Percentiles rank a stretch among this genome's conserved stretches.
Conservation (phyloP, 1,140 invertebrate species). For the Galleria mellonella region DNA sequence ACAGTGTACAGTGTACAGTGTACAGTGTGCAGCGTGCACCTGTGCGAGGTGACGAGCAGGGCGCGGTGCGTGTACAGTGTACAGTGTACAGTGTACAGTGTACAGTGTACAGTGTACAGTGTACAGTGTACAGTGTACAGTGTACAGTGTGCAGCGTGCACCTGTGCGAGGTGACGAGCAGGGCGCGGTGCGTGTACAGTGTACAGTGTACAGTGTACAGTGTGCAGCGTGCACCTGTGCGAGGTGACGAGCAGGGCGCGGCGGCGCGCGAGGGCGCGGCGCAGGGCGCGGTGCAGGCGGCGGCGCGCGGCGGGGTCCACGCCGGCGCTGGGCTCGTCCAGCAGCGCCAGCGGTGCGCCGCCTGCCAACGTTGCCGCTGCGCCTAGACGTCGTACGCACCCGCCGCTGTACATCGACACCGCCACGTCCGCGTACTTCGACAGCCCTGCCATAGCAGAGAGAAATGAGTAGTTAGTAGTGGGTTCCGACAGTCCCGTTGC, state of each 20-base stretch:
- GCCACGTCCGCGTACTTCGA: constrained; percentile 20
- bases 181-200: neutral
- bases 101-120: too few relatives aligned
- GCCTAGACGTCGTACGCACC: constrained; percentile 87
- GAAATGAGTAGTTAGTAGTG: too few relatives aligned
- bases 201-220: neutral
- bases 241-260: constrained; percentile 69
- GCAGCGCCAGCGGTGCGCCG: constrained; percentile 69
- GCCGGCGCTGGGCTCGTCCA: constrained; percentile 85
- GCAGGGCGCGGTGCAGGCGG: constrained; percentile 50
- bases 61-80: neutral
- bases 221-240: constrained; percentile 53
- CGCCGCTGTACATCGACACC: constrained; percentile 74
- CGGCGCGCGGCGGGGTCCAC: constrained; percentile 82
- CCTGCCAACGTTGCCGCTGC: constrained; percentile 82
- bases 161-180: neutral
- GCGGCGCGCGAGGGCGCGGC: constrained; percentile 33
- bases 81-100: too few relatives aligned
- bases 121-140: too few relatives aligned
- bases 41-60: neutral
- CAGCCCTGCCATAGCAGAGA: constrained; percentile 23
- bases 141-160: too few relatives aligned
- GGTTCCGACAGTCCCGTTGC: too few relatives aligned
- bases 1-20: too few relatives aligned
- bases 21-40: too few relatives aligned